Conservation (phyloP, 2,113 vertebrate genomes). For the Protobothrops flavoviridis region DNA sequence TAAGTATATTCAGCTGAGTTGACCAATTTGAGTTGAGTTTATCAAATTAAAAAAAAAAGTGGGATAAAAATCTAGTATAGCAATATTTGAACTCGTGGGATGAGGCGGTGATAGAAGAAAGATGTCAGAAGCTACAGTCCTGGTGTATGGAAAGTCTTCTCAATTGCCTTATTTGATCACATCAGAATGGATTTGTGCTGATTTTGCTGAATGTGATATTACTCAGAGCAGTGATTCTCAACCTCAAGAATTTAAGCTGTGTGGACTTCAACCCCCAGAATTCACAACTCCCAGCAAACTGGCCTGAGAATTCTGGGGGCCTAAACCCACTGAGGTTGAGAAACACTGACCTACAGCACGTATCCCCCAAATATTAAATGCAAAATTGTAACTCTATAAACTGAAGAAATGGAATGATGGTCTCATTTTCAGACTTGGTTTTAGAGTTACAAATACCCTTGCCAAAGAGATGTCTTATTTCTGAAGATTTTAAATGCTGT, state of each 20-base stretch:
- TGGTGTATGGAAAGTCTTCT: constrained; percentile 57
- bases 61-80: constrained; percentile 18
- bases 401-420: background rate
- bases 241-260: background rate
- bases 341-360: background rate
- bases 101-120: background rate
- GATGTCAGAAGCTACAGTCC: constrained; percentile 32
- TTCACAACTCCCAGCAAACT: background rate
- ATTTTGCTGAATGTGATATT: constrained; percentile 60
- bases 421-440: background rate
- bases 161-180: constrained; percentile 70
- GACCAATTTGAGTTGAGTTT: background rate
- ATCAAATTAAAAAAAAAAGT: background rate
- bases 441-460: constrained; percentile 18
- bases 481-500: background rate
- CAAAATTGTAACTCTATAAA: background rate
- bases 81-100: constrained; percentile 54
- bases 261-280: background rate
- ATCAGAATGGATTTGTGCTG: constrained; percentile 68
- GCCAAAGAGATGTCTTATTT: background rate
- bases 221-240: constrained; percentile 57
- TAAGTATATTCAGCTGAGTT: constrained; percentile 31
- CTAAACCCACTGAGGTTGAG: background rate
- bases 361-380: background rate
- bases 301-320: background rate